A percentile compares a stretch with the other conserved stretches of the same genome.
These are phyloP conservation scores for Drosophila subobscura DNA, from an alignment of 1,140 invertebrate species.

Conservation along the genomic window DNA sequence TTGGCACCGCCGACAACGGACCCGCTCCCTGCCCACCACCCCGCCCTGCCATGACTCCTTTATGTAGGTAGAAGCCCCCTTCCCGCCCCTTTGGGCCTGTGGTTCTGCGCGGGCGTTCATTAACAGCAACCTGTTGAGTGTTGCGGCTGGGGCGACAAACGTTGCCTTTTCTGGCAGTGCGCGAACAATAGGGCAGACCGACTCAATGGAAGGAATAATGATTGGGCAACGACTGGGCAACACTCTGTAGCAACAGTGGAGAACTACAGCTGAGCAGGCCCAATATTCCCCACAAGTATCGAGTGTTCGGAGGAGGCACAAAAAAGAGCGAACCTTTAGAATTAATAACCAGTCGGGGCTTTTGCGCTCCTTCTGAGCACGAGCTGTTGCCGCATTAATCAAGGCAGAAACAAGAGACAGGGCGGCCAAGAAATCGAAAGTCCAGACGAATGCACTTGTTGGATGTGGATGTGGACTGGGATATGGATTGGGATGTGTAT, in stretches of 20 bases:
- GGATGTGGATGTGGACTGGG: constrained; percentile 23
- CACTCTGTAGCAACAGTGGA: background rate
- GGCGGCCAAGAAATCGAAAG: constrained; percentile 68
- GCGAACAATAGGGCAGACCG: constrained; percentile 1
- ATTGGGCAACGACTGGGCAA: background rate
- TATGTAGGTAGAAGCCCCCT: background rate
- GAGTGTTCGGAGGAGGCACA: constrained; percentile 18
- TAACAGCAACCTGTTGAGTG: constrained; percentile 80
- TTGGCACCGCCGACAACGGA: constrained; percentile 68
- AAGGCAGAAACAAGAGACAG: constrained; percentile 47
- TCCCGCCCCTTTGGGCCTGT: constrained; percentile 1
- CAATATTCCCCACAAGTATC: background rate
- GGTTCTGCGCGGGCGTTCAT: constrained; percentile 73
- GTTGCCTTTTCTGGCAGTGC: constrained; percentile 68
- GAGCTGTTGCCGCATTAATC: constrained; percentile 72
- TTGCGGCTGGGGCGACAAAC: constrained; percentile 71
- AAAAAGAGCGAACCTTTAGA: constrained; percentile 47
- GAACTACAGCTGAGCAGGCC: too few species aligned
- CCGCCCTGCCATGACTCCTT: background rate
- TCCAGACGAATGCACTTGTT: constrained; percentile 66
- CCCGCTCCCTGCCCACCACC: constrained; percentile 14
- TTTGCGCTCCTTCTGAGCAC: constrained; percentile 44
- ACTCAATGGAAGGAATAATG: too few species aligned
- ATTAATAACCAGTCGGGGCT: constrained; percentile 47
- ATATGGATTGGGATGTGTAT: background rate